These are phyloP conservation scores for Gopherus evgoodei DNA, from an alignment of 2,113 vertebrate genomes.

Conservation along the genomic window DNA sequence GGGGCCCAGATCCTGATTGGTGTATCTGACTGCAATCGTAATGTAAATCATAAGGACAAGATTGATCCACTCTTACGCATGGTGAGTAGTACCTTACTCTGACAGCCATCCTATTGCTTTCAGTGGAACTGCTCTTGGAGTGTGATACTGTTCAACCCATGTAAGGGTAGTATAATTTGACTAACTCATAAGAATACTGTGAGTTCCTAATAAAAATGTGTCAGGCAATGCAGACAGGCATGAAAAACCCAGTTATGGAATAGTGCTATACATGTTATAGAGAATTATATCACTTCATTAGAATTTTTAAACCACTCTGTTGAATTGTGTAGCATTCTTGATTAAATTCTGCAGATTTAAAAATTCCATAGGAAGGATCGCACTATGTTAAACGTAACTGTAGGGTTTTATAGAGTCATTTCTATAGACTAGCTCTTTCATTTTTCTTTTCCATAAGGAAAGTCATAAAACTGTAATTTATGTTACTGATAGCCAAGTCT, in stretches of 20 bases:
- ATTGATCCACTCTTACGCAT: neutral
- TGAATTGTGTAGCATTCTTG: conserved; percentile 10
- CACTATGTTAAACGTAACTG: neutral
- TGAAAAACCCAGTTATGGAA: neutral
- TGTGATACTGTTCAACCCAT: neutral
- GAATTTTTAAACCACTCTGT: conserved; percentile 21
- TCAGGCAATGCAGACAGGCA: neutral
- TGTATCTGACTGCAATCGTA: neutral
- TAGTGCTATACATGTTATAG: neutral
- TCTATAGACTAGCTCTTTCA: neutral
- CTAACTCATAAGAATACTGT: neutral
- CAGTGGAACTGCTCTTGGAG: neutral
- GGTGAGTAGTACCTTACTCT: neutral
- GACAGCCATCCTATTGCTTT: neutral
- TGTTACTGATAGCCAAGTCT: neutral
- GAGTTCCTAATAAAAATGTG: neutral
- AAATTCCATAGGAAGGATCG: conserved; percentile 1
- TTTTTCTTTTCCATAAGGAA: conserved; percentile 23
- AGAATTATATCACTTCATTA: neutral
- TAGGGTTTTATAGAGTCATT: neutral
- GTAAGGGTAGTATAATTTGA: neutral
- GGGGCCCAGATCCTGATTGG: neutral
- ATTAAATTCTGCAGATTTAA: conserved; percentile 30
- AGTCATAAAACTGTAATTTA: conserved; percentile 15
- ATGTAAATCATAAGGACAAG: neutral